phyloP scores from a whole-genome alignment of 2,888 invertebrate genomes.

The Thecocarcelia acutangulata region DNA sequence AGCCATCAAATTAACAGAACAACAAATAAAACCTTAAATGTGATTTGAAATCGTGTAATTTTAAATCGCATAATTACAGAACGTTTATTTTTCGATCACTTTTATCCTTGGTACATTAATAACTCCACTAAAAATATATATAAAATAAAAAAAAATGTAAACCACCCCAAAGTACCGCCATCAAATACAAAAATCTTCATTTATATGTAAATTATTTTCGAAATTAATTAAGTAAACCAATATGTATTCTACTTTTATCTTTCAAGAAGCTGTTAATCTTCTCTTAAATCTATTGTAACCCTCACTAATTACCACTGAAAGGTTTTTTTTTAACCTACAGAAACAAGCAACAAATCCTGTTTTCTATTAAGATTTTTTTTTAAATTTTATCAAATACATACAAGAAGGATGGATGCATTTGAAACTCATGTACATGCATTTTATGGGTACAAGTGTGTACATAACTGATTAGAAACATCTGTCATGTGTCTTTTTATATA shows the following conservation, averaged over 20 bases:
- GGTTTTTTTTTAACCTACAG: slow-evolving; percentile 15
- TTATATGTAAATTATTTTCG: no score
- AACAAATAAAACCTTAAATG: no score
- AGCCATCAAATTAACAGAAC: no score
- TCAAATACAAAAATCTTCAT: no score
- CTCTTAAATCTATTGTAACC: slow-evolving; percentile 16
- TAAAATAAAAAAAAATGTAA: no score
- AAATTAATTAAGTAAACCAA: background rate
- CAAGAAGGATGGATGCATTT: background rate
- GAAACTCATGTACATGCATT: slow-evolving; percentile 9
- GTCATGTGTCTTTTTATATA: slow-evolving; percentile 58
- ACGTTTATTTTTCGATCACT: no score
- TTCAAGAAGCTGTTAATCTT: background rate
- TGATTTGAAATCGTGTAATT: no score
- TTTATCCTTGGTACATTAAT: no score
- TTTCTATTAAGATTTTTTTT: background rate
- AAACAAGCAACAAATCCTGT: slow-evolving; percentile 3
- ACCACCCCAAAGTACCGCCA: no score
- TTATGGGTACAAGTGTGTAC: slow-evolving; percentile 45
- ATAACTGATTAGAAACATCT: slow-evolving; percentile 67
- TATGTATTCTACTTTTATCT: background rate
- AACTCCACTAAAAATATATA: no score
- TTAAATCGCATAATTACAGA: no score
- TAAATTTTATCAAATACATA: background rate
- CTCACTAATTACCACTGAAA: slow-evolving; percentile 19